Percentiles rank a stretch among this genome's conserved stretches.
Conservation (phyloP, 2,797 vertebrate genomes). For the Ibycter americanus region DNA sequence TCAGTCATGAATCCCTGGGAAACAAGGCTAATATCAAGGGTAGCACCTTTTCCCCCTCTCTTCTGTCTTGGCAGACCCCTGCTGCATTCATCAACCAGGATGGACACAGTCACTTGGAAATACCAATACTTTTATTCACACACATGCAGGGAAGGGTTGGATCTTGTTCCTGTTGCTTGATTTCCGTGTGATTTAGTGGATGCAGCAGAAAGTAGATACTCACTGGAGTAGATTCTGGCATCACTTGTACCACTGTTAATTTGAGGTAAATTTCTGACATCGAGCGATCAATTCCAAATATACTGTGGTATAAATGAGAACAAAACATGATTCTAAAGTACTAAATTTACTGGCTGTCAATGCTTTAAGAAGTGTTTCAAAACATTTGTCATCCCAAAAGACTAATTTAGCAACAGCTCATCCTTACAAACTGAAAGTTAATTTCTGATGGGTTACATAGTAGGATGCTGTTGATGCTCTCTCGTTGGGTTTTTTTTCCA, state of each 20-base stretch:
- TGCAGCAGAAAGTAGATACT: not conserved
- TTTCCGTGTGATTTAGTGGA: not conserved
- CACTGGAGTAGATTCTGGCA: not conserved
- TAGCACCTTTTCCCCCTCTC: not conserved
- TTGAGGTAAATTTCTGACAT: not conserved
- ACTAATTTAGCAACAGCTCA: slow-evolving; percentile 32
- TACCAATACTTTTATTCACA: not conserved
- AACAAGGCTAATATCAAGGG: not conserved
- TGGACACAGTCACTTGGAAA: not conserved
- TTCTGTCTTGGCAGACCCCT: not conserved
- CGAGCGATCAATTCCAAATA: not conserved
- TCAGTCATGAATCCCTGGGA: not conserved
- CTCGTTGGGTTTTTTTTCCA: not conserved
- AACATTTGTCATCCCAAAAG: slow-evolving; percentile 50
- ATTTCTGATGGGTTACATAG: not conserved
- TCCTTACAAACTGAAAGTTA: slow-evolving; percentile 1
- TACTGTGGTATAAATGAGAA: not conserved
- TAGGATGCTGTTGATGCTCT: not conserved
- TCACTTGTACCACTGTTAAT: not conserved
- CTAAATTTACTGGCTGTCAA: not conserved
- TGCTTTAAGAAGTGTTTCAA: slow-evolving; percentile 24
- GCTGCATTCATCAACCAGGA: not conserved
- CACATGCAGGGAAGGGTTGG: not conserved
- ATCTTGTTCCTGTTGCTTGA: not conserved
- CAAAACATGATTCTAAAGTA: not conserved